A percentile compares a stretch with the other conserved stretches of the same genome.
Conservation (phyloP, 2,797 vertebrate species). For the Melanotaenia trifasciata region DNA sequence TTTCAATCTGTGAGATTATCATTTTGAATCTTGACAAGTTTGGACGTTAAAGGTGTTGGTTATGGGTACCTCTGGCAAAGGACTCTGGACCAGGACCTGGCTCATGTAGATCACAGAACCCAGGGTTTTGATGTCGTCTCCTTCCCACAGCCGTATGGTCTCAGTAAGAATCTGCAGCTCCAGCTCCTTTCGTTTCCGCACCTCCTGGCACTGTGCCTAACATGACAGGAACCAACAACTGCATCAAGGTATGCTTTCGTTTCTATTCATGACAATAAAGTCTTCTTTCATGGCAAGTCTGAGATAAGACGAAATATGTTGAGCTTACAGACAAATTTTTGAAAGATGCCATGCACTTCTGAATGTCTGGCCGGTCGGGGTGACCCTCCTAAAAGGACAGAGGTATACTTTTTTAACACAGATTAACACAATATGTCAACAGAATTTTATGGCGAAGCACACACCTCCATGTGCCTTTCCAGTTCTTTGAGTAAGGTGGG, state of each 20-base stretch:
- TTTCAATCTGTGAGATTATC: not conserved
- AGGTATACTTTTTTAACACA: constrained; percentile 3
- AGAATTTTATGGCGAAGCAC: constrained; percentile 6
- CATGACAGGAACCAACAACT: constrained; percentile 5
- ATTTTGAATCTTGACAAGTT: not conserved
- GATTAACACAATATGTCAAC: not conserved
- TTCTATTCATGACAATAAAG: not conserved
- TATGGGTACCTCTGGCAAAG: constrained; percentile 90
- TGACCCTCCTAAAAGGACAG: constrained; percentile 88
- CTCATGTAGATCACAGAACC: constrained; percentile 95
- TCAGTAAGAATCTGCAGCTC: constrained; percentile 97
- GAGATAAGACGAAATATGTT: constrained; percentile 16
- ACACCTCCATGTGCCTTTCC: constrained; percentile 98
- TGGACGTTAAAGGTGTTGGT: not conserved
- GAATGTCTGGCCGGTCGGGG: constrained; percentile 92
- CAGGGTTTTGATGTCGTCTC: constrained; percentile 94
- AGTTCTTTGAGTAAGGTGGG: constrained; percentile 96
- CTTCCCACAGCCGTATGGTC: constrained; percentile 96
- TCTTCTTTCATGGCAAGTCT: not conserved
- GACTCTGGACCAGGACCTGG: constrained; percentile 93
- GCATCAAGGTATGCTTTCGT: not conserved
- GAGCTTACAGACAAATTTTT: constrained; percentile 93
- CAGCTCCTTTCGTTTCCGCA: constrained; percentile 96
- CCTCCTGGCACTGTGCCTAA: constrained; percentile 96
- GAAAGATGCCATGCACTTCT: constrained; percentile 95